phyloP scores from a whole-genome alignment of 2,797 vertebrate species.

The Ctenochaetus hawaiiensis region DNA sequence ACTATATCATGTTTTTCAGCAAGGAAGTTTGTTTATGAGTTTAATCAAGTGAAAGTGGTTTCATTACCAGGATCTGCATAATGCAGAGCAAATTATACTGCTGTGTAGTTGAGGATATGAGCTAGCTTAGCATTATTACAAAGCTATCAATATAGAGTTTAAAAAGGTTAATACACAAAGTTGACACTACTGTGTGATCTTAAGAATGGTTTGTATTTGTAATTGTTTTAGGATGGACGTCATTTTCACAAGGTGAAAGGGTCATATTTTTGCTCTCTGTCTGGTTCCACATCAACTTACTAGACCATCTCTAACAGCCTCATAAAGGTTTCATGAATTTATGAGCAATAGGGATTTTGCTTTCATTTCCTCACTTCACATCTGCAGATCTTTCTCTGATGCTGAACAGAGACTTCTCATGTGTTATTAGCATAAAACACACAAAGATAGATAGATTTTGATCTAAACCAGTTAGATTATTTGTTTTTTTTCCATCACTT shows the following conservation, averaged over 20 bases:
- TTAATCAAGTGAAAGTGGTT: not conserved
- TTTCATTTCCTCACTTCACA: not conserved
- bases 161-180: not conserved
- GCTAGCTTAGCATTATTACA: not conserved
- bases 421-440: not conserved
- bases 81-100: not conserved
- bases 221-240: not conserved
- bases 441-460: not conserved
- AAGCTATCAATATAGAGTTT: not conserved
- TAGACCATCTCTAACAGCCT: conserved; percentile 47
- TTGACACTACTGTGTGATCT: not conserved
- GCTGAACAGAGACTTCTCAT: not conserved
- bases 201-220: not conserved
- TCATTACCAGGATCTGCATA: not conserved
- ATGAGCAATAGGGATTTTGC: conserved; percentile 51
- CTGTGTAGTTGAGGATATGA: not conserved
- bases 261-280: conserved; percentile 20
- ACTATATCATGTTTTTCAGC: not conserved
- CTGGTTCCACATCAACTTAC: conserved; percentile 36
- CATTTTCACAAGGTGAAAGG: not conserved
- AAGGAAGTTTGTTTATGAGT: not conserved
- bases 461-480: not conserved
- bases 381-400: conserved; percentile 29
- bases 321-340: conserved; percentile 65
- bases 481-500: not conserved